Evolutionary conservation across 2,797 vertebrate genomes (phyloP), one percentile per base, ranked within the genome.

Genomic region (Buphagus erythrorhynchus): DNA sequence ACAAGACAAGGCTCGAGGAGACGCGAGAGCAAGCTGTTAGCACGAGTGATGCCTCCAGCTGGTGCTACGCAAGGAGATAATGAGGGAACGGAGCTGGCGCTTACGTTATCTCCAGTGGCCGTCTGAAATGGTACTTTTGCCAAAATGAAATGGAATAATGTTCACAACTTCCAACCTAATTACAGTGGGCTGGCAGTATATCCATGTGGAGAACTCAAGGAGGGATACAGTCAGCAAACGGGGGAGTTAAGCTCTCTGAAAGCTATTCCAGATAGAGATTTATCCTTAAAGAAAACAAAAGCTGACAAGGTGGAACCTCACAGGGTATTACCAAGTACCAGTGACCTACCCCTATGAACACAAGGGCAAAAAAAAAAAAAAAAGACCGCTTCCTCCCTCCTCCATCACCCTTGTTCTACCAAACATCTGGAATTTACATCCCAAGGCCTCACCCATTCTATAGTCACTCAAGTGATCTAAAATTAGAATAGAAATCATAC

Each of bases 1-100:
- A 20, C 5, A 10, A 17, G 46, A 46, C 38, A 6, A 35, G 77
- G 24, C 76, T 19, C 1, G 4, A 13, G 75, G 46, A 52, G 66
- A 51, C 4, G 4, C 2, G 3, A 33, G 73, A 72, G 73, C 74
- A 6, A 26, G 84, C 31, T 69, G 63, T 57, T 42, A 58, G 20
- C 13, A 2, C 13, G 12, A 71, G 52, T 5, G 49, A 57, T 83
- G 61, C 80, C 49, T 79, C 65, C 89, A 58, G 87, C 72, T 38
- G 88, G 61, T 51, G 75, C 93, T 40, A 71, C 31, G 2, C 4
- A 1, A 15, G 52, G 78, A 88, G 94, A 95, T 95, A 97, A 77
- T 4, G 79, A 86, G 73, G 57, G 48, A 65, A 42, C 1, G 21
- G 63, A 57, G 71, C 59, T n/a, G 78, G 46, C 5, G 4, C 29